Evolutionary conservation across 2,113 vertebrate species (phyloP), one percentile per base, ranked within the genome.

Genomic region (Conger conger): DNA sequence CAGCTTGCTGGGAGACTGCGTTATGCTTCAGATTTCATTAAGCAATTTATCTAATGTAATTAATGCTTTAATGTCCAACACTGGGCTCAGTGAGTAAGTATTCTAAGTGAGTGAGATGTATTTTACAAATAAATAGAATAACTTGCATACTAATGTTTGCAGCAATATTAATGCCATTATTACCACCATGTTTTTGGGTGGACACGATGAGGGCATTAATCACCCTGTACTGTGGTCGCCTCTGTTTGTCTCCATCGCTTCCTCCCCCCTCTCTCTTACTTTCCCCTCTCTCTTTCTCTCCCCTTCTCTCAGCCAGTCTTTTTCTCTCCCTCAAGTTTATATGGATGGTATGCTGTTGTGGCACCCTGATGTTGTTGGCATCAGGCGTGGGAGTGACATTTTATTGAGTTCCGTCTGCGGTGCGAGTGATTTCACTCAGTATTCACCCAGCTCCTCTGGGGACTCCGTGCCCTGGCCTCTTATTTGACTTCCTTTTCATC

Each of bases 41-140:
- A 94, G 87, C 91, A 93, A 93, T 95, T 94, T 95, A 93, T 94
- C 94, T 93, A 90, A 91, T 86, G 93, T 94, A 93, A 94, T 94
- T 91, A 94, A 93, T 91, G 91, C 90, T 89, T 94, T 94, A 93
- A 93, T 91, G 92, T 89, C 84, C 90, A 88, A 84, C 84, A 79
- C 91, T 91, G 81, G 92, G 90, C 88, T 91, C 87, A 87, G 90
- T 73, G n/a, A 73, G 68, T 33, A 73, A 73, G 27, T 73, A 33
- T 73, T 33, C n/a, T 73, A 30, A 33, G 68, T 73, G 27, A 73
- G 7, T 33, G 68, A 73, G 68, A 33, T 73, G n/a, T 73, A 73
- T 73, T 33, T 73, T 73, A 73, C 68, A 73, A 73, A 73, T 73
- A 73, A 73, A 73, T 73, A 33, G 27, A 50, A 73, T 73, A 11